Percentiles rank a stretch among this genome's conserved stretches.
phyloP scores from a whole-genome alignment of 2,113 vertebrate genomes.

The Echinops telfairi region DNA sequence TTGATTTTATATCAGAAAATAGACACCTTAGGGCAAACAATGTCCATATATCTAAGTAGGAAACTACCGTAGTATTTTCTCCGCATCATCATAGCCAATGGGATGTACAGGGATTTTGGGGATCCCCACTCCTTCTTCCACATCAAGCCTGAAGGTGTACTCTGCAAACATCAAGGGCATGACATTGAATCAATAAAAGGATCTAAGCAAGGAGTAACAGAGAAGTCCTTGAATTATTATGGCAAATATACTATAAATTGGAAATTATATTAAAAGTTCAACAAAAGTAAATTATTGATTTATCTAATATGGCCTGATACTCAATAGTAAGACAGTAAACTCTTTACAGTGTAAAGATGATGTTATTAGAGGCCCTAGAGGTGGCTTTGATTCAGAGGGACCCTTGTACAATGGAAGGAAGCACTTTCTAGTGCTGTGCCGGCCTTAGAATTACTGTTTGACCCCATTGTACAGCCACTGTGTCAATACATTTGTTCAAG shows the following conservation, averaged over 20 bases:
- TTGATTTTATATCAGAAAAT: constrained; percentile 47
- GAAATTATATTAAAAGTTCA: constrained; percentile 32
- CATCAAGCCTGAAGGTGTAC: constrained; percentile 91
- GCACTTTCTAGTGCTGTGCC: not conserved
- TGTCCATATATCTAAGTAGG: constrained; percentile 55
- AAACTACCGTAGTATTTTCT: constrained; percentile 90
- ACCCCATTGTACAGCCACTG: not conserved
- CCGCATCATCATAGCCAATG: constrained; percentile 94
- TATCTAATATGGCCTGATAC: constrained; percentile 15
- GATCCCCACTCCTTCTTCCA: constrained; percentile 93
- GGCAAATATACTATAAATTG: constrained; percentile 14
- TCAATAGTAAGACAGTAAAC: constrained; percentile 33
- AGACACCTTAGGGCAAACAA: not conserved
- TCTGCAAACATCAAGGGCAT: constrained; percentile 87
- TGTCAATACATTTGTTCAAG: not conserved
- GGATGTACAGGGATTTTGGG: constrained; percentile 96
- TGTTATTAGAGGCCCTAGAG: not conserved
- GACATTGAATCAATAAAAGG: constrained; percentile 31
- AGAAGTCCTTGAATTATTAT: not conserved
- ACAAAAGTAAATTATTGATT: not conserved
- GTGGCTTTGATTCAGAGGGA: not conserved
- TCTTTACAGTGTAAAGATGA: not conserved
- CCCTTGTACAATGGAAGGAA: not conserved
- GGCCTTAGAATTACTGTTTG: not conserved
- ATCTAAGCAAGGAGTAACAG: not conserved